Base-by-base conservation (phyloP, 2,113 vertebrate species). In the Gymnogyps californianus region DNA sequence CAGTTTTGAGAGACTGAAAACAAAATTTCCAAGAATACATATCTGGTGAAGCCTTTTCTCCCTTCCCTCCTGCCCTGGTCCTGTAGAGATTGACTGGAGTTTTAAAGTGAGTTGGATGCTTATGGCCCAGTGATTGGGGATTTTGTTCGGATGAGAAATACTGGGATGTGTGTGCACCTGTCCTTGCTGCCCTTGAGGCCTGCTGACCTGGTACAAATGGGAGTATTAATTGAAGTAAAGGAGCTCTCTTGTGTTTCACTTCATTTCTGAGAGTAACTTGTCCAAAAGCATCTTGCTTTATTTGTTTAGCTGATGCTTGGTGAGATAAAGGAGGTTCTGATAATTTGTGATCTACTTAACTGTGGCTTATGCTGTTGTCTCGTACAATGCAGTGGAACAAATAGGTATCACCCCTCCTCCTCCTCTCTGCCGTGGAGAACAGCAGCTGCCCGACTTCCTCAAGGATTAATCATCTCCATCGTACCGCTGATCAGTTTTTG, bases 171-270 rank as follows among this genome's bases (percentile, higher is more conserved):
- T 11, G 25, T 11, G 40, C 1, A 24, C 24, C 51, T 55, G 91
- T 82, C 93, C 89, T 32, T 2, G 0, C 65, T 87, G 96, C 81
- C 95, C 94, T 96, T 96, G 94, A 92, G 93, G 91, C 9, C 57
- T 91, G 93, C 95, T 96, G 93, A 90, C 78, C 89, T 90, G 78
- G 4, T 87, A 9, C 62, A 61, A 84, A 75, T 14, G 58, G 79
- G 49, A 61, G 52, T 17, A n/a, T 87, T 95, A 69, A 87, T 85
- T 87, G 96, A 65, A 95, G 49, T 85, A 65, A 77, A 69, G 93
- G 61, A 96, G 66, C 81, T 96, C 84, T 79, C 22, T 8, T 31
- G 55, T 28, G 28, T 78, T 71, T 67, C 69, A 5, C 59, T 89
- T 81, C 16, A 49, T 89, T 94, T 89, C 79, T 69, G 86, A 70